These are phyloP conservation scores for Phyllotis vaccarum DNA, from an alignment of 2,797 vertebrate genomes.

Conservation along the genomic window DNA sequence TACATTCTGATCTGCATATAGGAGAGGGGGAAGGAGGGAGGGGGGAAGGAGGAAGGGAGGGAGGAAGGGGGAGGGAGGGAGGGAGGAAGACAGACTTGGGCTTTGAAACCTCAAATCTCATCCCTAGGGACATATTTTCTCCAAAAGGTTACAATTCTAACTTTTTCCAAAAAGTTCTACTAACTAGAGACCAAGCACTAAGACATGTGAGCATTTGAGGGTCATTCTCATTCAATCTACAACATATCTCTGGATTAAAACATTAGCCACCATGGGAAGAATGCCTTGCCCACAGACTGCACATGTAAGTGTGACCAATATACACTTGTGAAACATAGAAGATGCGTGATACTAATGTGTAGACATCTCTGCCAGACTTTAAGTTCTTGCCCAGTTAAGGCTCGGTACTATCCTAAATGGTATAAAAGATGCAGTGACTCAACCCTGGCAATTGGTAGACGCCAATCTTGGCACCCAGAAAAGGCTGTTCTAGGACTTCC, in stretches of 20 bases:
- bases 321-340: neutral
- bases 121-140: no score
- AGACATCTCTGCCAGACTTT: neutral
- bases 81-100: no score
- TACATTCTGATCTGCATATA: neutral
- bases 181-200: neutral
- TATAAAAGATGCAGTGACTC: neutral
- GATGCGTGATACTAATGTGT: neutral
- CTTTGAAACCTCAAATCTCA: neutral
- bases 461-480: neutral
- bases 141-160: neutral
- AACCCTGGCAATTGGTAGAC: neutral
- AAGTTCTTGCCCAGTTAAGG: neutral
- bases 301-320: neutral
- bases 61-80: no score
- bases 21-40: neutral
- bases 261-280: neutral
- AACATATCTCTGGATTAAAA: neutral
- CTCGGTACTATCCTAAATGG: neutral
- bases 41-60: no score
- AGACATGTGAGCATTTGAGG: neutral
- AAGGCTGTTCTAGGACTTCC: neutral
- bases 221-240: neutral
- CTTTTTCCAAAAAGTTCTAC: neutral
- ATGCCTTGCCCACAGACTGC: neutral